Base-by-base conservation (phyloP, 2,113 vertebrate genomes). In the Colossoma macropomum region DNA sequence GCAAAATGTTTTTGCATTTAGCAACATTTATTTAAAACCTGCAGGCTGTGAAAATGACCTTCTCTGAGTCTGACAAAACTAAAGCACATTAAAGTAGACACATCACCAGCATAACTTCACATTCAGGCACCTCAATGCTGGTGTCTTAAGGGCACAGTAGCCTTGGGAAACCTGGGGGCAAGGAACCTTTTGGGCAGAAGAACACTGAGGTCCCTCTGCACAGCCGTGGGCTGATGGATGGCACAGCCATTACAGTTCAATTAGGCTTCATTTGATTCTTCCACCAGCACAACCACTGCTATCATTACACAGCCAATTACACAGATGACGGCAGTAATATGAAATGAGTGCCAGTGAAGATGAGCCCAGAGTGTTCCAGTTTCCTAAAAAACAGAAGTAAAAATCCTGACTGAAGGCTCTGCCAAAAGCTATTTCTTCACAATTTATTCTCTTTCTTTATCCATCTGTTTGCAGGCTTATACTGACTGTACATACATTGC, bases 301-400 rank as follows among this genome's bases (percentile, higher is more conserved):
- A 89, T 90, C 89, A 90, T 92, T 92, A 88, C 90, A 91, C 89
- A 90, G 84, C 81, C 90, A 88, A 90, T 91, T 92, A 86, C 85
- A 83, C 90, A 86, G 85, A 89, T 88, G 90, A 92, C 89, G 87
- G 87, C 83, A 86, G 78, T 88, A 88, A 89, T 90, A 86, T 90
- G 87, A 88, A 89, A 90, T 88, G 86, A 91, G 84, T 89, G 89
- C 82, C 88, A 83, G 79, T 66, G 87, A 84, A 85, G 86, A 89
- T 59, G 23, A 75, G 76, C 68, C 69, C 75, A 62, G 75, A 66
- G 63, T 84, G 84, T 75, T 75, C 80, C 75, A 74, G 66, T 82
- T 73, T 74, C 54, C 70, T 69, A 38, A 11, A 78, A 84, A 82
- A 21, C 74, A 73, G 15, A 41, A 65, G 41, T 12, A 71, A 71